Evolutionary conservation across 2,888 invertebrate species (phyloP), one percentile per base, ranked within the genome.

Genomic region (Melanotus villosus): DNA sequence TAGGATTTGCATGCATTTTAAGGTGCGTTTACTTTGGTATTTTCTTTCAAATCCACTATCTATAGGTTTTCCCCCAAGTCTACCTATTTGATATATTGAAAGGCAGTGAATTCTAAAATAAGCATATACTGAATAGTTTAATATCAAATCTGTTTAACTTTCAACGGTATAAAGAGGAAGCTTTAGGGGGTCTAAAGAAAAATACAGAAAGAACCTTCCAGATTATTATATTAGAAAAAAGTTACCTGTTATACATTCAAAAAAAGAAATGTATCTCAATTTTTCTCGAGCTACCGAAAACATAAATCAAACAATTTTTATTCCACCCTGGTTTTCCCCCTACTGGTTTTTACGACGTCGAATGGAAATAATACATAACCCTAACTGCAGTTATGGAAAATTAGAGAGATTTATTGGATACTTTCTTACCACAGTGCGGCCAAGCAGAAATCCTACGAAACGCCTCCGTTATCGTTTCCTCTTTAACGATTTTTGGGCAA

Each of bases 381-480:
- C 75, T 73, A 71, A 70, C 73, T 72, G 72, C 74, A 78, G 78
- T 79, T 78, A 79, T 79, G 78, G 79, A 80, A 81, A 81, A 81
- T 81, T 79, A 80, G 75, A 70, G 76, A 80, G 81, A 81, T 80
- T 80, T 80, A 81, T 80, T 77, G 77, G 75, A 74, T 76, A 73
- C 78, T 78, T 76, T 75, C 75, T 77, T 74, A 72, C 77, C 70
- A 67, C 71, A 69, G 76, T 66, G 75, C 78, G 78, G 76, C 77
- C 78, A 80, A 79, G 77, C 80, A 77, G 79, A 79, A 80, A 80
- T 77, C 76, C 78, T 80, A 78, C 79, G 77, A 75, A 76, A 76
- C 71, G 57, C 65, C 45, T 72, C 59, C 56, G 59, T 70, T 59
- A 66, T 50, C 26, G 58, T 36, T 57, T 32, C 30, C 54, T 19